phyloP scores from a whole-genome alignment of 2,888 invertebrate genomes.

The Metopia argyrocephala region DNA sequence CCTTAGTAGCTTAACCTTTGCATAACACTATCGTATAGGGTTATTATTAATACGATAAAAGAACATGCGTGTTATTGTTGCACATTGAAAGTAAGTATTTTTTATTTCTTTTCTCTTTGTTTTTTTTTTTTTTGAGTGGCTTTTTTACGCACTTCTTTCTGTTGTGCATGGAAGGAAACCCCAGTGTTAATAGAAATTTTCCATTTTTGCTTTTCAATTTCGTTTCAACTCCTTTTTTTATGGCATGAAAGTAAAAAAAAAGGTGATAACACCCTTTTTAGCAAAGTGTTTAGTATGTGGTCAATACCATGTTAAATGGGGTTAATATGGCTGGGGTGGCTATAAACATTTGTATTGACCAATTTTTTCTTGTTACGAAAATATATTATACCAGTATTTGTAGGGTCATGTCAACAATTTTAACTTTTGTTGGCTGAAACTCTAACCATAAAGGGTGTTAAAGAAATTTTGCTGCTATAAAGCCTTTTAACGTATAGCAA shows the following conservation, averaged over 20 bases:
- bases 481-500: background rate
- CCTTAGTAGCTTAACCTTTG: constrained; percentile 27
- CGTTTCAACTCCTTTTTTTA: background rate
- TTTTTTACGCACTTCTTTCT: background rate
- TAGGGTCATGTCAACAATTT: constrained; percentile 63
- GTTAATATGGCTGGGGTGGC: constrained; percentile 47
- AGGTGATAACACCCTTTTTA: constrained; percentile 68
- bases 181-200: constrained; percentile 29
- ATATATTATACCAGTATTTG: constrained; percentile 25
- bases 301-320: constrained; percentile 63
- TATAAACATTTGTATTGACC: constrained; percentile 38
- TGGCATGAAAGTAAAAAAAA: background rate
- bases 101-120: background rate
- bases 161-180: background rate
- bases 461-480: constrained; percentile 34
- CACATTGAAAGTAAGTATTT: constrained; percentile 8
- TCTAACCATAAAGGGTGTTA: constrained; percentile 45
- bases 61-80: constrained; percentile 62
- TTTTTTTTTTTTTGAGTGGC: background rate
- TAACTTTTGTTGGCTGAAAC: constrained; percentile 42
- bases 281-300: constrained; percentile 65
- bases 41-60: constrained; percentile 50
- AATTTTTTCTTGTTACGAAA: background rate
- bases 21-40: background rate
- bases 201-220: background rate